Evolutionary conservation across 2,113 vertebrate species (phyloP).

Genomic region (Urocitellus parryii): DNA sequence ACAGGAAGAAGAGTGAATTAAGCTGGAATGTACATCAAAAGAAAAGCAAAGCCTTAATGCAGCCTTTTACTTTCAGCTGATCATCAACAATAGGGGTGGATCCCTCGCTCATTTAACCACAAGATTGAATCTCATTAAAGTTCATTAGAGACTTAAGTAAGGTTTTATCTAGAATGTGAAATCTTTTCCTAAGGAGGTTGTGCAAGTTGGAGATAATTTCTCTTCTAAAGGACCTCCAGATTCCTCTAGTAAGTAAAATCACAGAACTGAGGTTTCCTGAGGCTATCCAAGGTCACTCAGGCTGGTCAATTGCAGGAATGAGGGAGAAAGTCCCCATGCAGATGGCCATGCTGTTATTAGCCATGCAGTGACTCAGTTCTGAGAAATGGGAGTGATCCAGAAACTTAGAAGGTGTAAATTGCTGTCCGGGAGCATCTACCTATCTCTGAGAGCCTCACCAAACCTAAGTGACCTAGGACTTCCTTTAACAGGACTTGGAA

Average conservation of each 20-base stretch:
- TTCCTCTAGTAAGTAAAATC: slow-evolving; percentile 1
- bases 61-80: slow-evolving; percentile 1
- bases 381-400: neutral
- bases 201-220: slow-evolving; percentile 11
- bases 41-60: neutral
- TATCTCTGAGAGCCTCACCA: neutral
- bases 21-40: slow-evolving; percentile 10
- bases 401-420: neutral
- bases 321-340: neutral
- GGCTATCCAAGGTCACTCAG: neutral
- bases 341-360: neutral
- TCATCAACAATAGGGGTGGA: neutral
- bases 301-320: neutral
- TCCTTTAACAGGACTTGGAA: neutral
- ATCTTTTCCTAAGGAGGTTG: slow-evolving; percentile 11
- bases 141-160: slow-evolving; percentile 22
- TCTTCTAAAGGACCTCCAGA: neutral
- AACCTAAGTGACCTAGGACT: neutral
- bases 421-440: neutral
- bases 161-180: slow-evolving; percentile 45
- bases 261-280: neutral
- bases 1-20: neutral
- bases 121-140: slow-evolving; percentile 30
- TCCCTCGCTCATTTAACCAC: neutral
- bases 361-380: neutral